These are phyloP conservation scores for Empis livida DNA, from an alignment of 2,888 invertebrate species.

Conservation along the genomic window DNA sequence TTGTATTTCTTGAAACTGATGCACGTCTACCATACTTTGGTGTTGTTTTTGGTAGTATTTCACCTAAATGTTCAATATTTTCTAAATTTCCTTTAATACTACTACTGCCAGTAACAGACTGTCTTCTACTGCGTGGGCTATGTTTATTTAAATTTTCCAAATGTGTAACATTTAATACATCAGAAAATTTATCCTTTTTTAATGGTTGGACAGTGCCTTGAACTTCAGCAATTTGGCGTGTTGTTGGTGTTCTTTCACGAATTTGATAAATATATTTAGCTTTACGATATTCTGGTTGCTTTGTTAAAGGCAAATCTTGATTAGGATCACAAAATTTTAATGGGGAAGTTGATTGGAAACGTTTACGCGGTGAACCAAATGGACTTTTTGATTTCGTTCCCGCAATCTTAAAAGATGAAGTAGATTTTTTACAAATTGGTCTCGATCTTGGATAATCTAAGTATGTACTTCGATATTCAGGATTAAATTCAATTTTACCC, in stretches of 20 bases:
- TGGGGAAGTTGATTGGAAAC: conserved; percentile 11
- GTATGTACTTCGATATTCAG: conserved; percentile 33
- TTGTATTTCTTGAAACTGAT: conserved; percentile 23
- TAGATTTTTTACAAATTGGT: conserved; percentile 29
- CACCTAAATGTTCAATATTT: conserved; percentile 23
- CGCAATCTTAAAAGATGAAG: conserved; percentile 22
- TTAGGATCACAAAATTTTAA: conserved; percentile 11
- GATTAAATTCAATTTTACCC: conserved; percentile 35
- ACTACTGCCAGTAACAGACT: conserved; percentile 10
- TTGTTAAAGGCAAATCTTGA: conserved; percentile 19
- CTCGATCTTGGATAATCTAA: conserved; percentile 32
- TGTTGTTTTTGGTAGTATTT: conserved; percentile 17
- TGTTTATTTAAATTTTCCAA: not conserved
- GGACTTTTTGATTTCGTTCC: conserved; percentile 9
- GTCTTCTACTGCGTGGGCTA: conserved; percentile 12
- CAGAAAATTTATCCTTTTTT: not conserved
- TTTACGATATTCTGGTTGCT: conserved; percentile 32
- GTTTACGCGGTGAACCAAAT: conserved; percentile 3
- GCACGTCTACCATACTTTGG: conserved; percentile 31
- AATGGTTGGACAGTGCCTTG: not conserved
- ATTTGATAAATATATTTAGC: conserved; percentile 32
- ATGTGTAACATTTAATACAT: too few species aligned
- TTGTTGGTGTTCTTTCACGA: conserved; percentile 23
- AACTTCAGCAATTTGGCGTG: not conserved
- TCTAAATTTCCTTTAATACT: conserved; percentile 5